Percentiles rank a stretch among this genome's conserved stretches.
Evolutionary conservation across 2,113 vertebrate species (phyloP).

Genomic region (Perca fluviatilis): DNA sequence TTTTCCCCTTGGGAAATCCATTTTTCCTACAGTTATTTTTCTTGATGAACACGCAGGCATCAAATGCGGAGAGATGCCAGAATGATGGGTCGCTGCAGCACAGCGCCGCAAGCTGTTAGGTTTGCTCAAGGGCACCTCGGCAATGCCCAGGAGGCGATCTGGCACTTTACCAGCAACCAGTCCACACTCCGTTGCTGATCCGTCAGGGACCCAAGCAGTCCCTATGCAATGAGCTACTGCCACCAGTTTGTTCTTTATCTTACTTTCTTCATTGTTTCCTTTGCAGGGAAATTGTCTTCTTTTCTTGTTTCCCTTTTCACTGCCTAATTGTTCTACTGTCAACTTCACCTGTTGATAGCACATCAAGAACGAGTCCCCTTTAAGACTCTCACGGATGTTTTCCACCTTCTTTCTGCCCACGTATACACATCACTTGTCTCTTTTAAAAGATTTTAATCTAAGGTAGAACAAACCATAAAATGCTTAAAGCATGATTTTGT

Average conservation of each 20-base stretch:
- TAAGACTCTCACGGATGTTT: not conserved
- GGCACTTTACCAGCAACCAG: too few species aligned
- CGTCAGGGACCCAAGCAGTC: too few species aligned
- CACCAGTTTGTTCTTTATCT: not conserved
- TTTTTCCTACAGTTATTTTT: too few species aligned
- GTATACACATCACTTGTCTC: constrained; percentile 10
- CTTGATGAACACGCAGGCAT: too few species aligned
- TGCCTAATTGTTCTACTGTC: constrained; percentile 4
- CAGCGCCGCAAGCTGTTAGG: too few species aligned
- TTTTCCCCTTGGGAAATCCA: too few species aligned
- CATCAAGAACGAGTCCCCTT: not conserved
- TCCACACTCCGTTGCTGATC: too few species aligned
- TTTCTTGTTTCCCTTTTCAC: not conserved
- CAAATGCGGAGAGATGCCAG: too few species aligned
- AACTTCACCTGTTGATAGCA: constrained; percentile 26
- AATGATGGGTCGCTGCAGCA: too few species aligned
- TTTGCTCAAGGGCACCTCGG: too few species aligned
- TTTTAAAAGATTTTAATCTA: constrained; percentile 1
- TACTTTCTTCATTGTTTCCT: constrained; percentile 9
- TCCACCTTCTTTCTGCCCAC: not conserved
- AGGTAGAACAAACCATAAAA: not conserved
- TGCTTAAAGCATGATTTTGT: not conserved
- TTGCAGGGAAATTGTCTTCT: not conserved
- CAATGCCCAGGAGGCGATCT: too few species aligned
- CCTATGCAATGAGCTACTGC: too few species aligned